A percentile compares a stretch with the other conserved stretches of the same genome.
Conservation (phyloP, 1,140 invertebrate species). For the Archivesica marissinica region DNA sequence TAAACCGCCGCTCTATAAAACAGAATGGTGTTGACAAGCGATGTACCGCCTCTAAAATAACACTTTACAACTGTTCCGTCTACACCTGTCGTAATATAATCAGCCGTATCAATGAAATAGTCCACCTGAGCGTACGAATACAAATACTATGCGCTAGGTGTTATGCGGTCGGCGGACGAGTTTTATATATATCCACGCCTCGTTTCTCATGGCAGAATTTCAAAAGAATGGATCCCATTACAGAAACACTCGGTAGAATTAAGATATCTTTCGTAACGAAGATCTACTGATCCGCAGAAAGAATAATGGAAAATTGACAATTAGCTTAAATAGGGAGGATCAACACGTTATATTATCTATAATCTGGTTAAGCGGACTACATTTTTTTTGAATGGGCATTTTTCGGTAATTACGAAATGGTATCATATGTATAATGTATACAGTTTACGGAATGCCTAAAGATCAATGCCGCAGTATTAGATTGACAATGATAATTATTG, state of each 20-base stretch:
- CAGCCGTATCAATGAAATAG: slow-evolving; percentile 53
- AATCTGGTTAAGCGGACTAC: background rate
- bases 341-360: slow-evolving; percentile 8
- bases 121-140: slow-evolving; percentile 51
- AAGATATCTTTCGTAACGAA: background rate
- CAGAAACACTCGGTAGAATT: background rate
- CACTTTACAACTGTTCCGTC: slow-evolving; percentile 11
- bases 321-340: slow-evolving; percentile 39
- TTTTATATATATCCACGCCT: slow-evolving; percentile 30
- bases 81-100: slow-evolving; percentile 53
- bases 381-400: background rate
- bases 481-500: no score
- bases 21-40: slow-evolving; percentile 15
- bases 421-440: background rate
- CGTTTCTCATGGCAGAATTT: slow-evolving; percentile 39
- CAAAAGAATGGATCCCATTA: slow-evolving; percentile 11
- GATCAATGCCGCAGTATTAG: no score
- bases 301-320: slow-evolving; percentile 46
- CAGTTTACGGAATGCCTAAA: no score
- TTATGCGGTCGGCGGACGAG: slow-evolving; percentile 25
- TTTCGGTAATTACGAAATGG: slow-evolving; percentile 8
- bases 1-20: background rate
- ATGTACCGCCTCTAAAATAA: slow-evolving; percentile 35
- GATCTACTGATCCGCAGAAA: background rate
- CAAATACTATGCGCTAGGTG: slow-evolving; percentile 35